Conservation (phyloP, 2,797 vertebrate species). For the Oophaga sylvatica region DNA sequence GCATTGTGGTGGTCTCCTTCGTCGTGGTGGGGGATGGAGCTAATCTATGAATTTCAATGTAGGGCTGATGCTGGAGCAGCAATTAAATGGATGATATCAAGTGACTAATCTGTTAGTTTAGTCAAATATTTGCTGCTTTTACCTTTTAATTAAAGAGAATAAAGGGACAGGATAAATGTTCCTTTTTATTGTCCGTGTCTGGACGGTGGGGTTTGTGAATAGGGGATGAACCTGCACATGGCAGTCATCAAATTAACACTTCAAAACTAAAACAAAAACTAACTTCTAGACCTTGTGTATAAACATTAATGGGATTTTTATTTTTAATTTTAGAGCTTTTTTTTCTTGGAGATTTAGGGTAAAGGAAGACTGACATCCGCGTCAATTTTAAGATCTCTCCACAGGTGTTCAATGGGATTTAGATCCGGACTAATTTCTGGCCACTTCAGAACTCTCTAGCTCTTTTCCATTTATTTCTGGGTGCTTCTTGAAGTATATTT, state of each 20-base stretch:
- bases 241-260: slow-evolving; percentile 6
- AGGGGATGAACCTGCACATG: neutral
- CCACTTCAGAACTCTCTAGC: too few species aligned
- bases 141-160: slow-evolving; percentile 49
- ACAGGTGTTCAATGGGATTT: too few species aligned
- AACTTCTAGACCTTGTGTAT: neutral
- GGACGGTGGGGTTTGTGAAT: slow-evolving; percentile 1
- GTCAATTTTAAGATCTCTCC: too few species aligned
- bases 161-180: slow-evolving; percentile 39
- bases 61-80: slow-evolving; percentile 57
- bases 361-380: too few species aligned
- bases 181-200: slow-evolving; percentile 5
- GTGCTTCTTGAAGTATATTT: too few species aligned
- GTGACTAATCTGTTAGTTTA: slow-evolving; percentile 56
- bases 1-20: slow-evolving; percentile 60
- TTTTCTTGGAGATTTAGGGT: too few species aligned
- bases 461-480: too few species aligned
- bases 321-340: too few species aligned
- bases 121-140: slow-evolving; percentile 56
- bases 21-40: slow-evolving; percentile 53
- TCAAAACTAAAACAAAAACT: neutral
- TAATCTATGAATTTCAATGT: slow-evolving; percentile 66
- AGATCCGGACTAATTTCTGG: too few species aligned
- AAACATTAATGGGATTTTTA: too few species aligned
- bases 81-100: slow-evolving; percentile 60